Conservation (phyloP, 2,797 vertebrate genomes). For the Acanthurus tractus region DNA sequence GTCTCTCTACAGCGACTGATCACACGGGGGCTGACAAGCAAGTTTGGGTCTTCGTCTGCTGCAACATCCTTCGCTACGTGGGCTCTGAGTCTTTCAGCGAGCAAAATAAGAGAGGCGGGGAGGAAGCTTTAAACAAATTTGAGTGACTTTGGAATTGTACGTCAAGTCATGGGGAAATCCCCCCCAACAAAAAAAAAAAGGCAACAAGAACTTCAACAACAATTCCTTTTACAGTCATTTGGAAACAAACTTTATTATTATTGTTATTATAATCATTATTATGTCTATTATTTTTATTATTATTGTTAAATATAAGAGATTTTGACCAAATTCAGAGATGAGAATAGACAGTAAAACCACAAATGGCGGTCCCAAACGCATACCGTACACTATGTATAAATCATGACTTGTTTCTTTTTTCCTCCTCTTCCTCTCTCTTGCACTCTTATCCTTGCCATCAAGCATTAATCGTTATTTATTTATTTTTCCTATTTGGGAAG, state of each 20-base stretch:
- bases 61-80: constrained; percentile 63
- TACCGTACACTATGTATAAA: constrained; percentile 75
- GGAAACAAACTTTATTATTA: constrained; percentile 44
- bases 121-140: constrained; percentile 73
- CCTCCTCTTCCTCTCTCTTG: constrained; percentile 69
- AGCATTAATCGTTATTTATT: constrained; percentile 79
- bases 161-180: constrained; percentile 65
- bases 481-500: constrained; percentile 81
- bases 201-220: constrained; percentile 30
- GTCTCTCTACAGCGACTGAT: constrained; percentile 79
- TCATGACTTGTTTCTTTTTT: constrained; percentile 71
- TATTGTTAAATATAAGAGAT: too few relatives aligned
- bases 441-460: constrained; percentile 83
- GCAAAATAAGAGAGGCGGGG: constrained; percentile 57
- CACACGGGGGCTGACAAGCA: constrained; percentile 83
- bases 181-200: constrained; percentile 40
- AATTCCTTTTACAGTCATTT: constrained; percentile 38
- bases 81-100: constrained; percentile 69
- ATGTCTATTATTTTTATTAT: too few relatives aligned
- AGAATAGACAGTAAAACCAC: constrained; percentile 64
- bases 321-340: constrained; percentile 54
- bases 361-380: constrained; percentile 61
- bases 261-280: background rate
- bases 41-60: constrained; percentile 80
- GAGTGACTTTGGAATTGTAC: constrained; percentile 57